Percentiles rank a stretch among this genome's conserved stretches.
Evolutionary conservation across 2,888 invertebrate species (phyloP).

Genomic region (Dermolepida albohirtum): DNA sequence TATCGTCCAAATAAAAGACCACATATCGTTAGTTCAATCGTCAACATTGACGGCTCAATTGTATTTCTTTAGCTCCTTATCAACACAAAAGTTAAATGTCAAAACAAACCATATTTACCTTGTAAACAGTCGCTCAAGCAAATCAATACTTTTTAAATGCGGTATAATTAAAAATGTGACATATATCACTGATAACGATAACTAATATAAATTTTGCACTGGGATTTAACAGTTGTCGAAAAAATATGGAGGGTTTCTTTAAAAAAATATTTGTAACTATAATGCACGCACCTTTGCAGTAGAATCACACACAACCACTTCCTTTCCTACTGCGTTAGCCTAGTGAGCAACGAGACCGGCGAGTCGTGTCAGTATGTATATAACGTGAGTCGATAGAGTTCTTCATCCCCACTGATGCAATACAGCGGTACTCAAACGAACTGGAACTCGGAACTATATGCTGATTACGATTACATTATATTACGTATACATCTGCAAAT

Average conservation of each 20-base stretch:
- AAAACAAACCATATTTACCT: slow-evolving; percentile 35
- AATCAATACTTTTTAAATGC: slow-evolving; percentile 35
- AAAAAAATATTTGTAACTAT: too few relatives aligned
- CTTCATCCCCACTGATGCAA: slow-evolving; percentile 38
- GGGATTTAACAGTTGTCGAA: neutral
- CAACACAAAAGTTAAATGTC: slow-evolving; percentile 31
- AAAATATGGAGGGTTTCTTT: too few relatives aligned
- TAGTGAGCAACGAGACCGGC: slow-evolving; percentile 22
- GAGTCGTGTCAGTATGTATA: slow-evolving; percentile 31
- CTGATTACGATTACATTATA: slow-evolving; percentile 1
- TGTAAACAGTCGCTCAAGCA: slow-evolving; percentile 36
- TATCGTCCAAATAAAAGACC: slow-evolving; percentile 1
- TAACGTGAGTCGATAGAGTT: slow-evolving; percentile 37
- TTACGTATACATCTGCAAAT: slow-evolving; percentile 1
- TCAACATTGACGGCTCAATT: neutral
- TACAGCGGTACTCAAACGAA: slow-evolving; percentile 34
- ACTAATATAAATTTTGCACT: neutral
- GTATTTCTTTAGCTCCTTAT: slow-evolving; percentile 14
- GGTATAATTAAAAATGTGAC: slow-evolving; percentile 4
- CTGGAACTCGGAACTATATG: slow-evolving; percentile 4
- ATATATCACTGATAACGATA: slow-evolving; percentile 5
- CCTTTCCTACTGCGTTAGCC: slow-evolving; percentile 18
- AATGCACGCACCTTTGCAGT: slow-evolving; percentile 18
- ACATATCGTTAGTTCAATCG: neutral
- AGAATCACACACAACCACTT: slow-evolving; percentile 29